These are phyloP conservation scores for Melipona quadrifasciata DNA, from an alignment of 1,140 invertebrate genomes.

Conservation along the genomic window DNA sequence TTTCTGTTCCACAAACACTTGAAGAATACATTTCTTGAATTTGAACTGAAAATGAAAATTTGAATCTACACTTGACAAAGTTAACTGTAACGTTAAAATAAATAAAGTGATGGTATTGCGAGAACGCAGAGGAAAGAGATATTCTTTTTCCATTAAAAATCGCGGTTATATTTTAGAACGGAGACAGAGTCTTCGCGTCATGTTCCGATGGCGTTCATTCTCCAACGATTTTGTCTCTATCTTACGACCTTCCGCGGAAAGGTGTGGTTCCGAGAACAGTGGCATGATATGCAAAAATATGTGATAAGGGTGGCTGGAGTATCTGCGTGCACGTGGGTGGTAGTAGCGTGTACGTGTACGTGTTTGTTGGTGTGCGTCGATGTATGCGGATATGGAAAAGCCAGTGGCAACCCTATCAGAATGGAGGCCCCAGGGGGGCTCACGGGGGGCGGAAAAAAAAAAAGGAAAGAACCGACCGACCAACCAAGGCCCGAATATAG, in stretches of 20 bases:
- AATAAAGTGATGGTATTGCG: background rate
- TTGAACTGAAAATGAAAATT: background rate
- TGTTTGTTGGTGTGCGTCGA: conserved; percentile 38
- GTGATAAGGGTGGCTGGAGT: conserved; percentile 71
- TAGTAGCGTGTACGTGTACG: conserved; percentile 39
- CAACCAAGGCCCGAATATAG: conserved; percentile 66
- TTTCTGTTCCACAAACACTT: too few relatives aligned
- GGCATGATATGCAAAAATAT: conserved; percentile 76
- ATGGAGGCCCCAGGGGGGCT: conserved; percentile 59
- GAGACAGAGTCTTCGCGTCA: conserved; percentile 37
- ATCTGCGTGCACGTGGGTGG: conserved; percentile 32
- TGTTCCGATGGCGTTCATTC: conserved; percentile 45
- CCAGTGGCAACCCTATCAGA: conserved; percentile 72
- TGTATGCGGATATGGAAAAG: conserved; percentile 68
- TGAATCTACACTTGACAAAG: background rate
- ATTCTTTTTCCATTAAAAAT: background rate
- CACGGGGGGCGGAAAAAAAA: conserved; percentile 33
- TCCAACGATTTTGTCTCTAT: conserved; percentile 58
- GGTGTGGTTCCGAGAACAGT: conserved; percentile 66
- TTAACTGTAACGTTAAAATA: background rate
- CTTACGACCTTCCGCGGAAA: conserved; percentile 52
- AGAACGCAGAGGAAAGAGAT: background rate
- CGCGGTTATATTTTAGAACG: background rate
- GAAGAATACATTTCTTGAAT: too few relatives aligned
- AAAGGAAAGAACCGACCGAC: conserved; percentile 56